Evolutionary conservation across 2,113 vertebrate genomes (phyloP), one percentile per base, ranked within the genome.

Genomic region (Bettongia penicillata): DNA sequence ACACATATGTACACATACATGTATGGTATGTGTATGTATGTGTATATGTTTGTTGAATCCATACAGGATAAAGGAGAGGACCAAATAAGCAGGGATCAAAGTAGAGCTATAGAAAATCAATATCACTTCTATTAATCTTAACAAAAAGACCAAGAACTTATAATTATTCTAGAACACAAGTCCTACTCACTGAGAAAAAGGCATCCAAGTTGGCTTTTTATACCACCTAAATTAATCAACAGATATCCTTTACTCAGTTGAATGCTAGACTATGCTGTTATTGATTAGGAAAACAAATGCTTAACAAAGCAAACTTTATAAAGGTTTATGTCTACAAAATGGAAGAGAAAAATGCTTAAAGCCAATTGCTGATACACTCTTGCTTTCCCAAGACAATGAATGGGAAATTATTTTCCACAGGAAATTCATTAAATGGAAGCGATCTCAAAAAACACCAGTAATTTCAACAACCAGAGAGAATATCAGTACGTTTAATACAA

Each of bases 301-400:
- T 3, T 47, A 90, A 77, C 37, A 94, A 94, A 93, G 90, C 91
- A 92, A 96, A 94, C 68, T 77, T 52, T 48, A 90, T 23, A 11
- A 61, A 89, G 14, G 48, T 3, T 37, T 2, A 51, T 92, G 24
- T 93, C 90, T 91, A 43, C 92, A 43, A 61, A 90, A 92, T 84
- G 68, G 91, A 47, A 68, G 57, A 68, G 57, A 68, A 68, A 61
- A 50, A 12, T 26, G 57, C 48, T 94, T 93, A 61, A 93, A 93
- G 49, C 14, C 51, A 95, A 95, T 28, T 51, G 23, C 53, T 50
- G 52, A 16, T 43, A 89, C 16, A 43, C 43, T 94, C 7, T 10
- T 91, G 31, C 24, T 91, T 22, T 14, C 31, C 48, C 7, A 26
- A 95, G 93, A 77, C 6, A 91, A 31, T 7, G 53, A 93, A 31